A percentile compares a stretch with the other conserved stretches of the same genome.
phyloP scores from a whole-genome alignment of 2,797 vertebrate species.

The Chelonia mydas region DNA sequence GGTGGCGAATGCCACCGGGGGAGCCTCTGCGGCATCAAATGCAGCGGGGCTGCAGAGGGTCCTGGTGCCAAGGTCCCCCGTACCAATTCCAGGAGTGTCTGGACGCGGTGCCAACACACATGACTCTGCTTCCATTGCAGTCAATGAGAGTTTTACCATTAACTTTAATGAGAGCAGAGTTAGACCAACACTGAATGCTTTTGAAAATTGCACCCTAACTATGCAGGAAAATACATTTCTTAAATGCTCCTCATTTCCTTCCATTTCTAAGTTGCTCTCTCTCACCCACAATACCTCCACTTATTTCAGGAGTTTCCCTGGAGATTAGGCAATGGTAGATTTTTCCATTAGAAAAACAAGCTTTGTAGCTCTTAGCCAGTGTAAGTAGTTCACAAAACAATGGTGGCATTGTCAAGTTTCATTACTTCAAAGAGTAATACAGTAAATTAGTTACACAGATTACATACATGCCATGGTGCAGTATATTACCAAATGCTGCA shows the following conservation, averaged over 20 bases:
- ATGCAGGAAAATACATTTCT: conserved; percentile 41
- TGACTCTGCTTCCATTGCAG: not conserved
- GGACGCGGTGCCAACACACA: too few relatives aligned
- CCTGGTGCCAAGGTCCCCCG: too few relatives aligned
- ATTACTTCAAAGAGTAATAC: not conserved
- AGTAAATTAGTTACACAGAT: not conserved
- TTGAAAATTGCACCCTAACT: not conserved
- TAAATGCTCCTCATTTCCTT: conserved; percentile 31
- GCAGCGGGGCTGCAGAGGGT: too few relatives aligned
- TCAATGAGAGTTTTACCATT: not conserved
- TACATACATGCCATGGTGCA: conserved; percentile 1
- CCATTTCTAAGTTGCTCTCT: not conserved
- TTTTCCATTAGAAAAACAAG: conserved; percentile 8
- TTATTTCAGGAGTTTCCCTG: conserved; percentile 40
- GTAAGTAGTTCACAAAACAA: not conserved
- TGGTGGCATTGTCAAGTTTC: not conserved
- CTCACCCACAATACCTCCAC: conserved; percentile 38
- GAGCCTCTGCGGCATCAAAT: too few relatives aligned
- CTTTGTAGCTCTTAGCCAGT: conserved; percentile 1
- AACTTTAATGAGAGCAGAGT: not conserved
- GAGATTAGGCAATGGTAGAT: conserved; percentile 10
- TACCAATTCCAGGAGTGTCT: too few relatives aligned
- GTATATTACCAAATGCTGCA: not conserved
- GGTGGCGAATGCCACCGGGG: too few relatives aligned
- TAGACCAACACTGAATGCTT: not conserved